Conservation (phyloP, 1,140 invertebrate species). For the Globodera ellingtonae region DNA sequence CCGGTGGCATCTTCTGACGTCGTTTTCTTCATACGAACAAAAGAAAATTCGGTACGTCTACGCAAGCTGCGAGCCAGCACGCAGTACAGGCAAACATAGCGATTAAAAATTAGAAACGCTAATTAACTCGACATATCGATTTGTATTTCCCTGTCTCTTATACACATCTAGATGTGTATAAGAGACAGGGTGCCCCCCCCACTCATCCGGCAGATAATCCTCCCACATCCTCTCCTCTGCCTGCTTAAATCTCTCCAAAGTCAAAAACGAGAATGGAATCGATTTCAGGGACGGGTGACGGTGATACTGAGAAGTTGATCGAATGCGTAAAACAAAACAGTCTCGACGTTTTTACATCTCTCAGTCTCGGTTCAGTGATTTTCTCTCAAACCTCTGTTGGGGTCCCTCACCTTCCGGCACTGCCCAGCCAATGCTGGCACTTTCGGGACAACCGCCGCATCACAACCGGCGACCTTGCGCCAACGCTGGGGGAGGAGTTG, state of each 20-base stretch:
- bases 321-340: too few relatives aligned
- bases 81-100: background rate
- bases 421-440: slow-evolving; percentile 26
- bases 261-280: background rate
- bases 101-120: too few relatives aligned
- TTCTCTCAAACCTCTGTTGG: background rate
- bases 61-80: background rate
- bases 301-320: background rate
- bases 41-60: background rate
- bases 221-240: too few relatives aligned
- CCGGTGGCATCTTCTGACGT: background rate
- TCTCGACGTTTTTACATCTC: too few relatives aligned
- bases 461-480: slow-evolving; percentile 14
- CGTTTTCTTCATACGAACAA: slow-evolving; percentile 1
- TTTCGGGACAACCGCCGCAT: slow-evolving; percentile 22
- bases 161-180: too few relatives aligned
- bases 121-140: too few relatives aligned
- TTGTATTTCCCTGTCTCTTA: too few relatives aligned
- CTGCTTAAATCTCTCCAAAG: background rate
- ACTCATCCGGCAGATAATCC: background rate
- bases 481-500: background rate
- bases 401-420: background rate
- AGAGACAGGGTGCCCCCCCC: background rate
- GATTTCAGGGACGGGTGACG: background rate
- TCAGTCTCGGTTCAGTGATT: background rate